Evolutionary conservation across 2,888 invertebrate genomes (phyloP), one percentile per base, ranked within the genome.

Genomic region (Erpobdella octoculata): DNA sequence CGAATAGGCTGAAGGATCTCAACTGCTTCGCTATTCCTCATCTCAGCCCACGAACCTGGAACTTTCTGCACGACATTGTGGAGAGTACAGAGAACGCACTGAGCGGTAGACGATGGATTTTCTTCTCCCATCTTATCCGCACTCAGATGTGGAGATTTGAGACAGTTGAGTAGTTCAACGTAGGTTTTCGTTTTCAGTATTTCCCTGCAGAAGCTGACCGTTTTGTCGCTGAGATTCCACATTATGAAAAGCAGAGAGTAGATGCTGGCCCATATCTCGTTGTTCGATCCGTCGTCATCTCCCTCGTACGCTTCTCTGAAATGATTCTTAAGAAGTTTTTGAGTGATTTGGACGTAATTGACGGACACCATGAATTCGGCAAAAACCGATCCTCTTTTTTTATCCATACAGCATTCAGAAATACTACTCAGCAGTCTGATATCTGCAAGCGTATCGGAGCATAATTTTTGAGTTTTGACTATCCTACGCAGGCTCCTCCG

Each of bases 81-180:
- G n/a, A 75, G 72, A 25, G 79, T 77, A 21, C 80, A 80, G 8
- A 80, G 74, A 38, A 78, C 70, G 31, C 79, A 77, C 68, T 79
- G 79, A 9, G 78, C 75, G 48, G 74, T 71, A 61, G 74, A 75
- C 37, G 74, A 36, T 38, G 33, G 48, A 18, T 65, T 62, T 31
- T 61, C 58, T 18, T 53, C 41, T 3, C 38, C 25, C 62, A 72
- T 46, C 18, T 48, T 25, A n/a, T 58, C 28, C 31, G 73, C 53
- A 35, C 46, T 72, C 28, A 73, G 53, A 2, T 61, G 41, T 9
- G 59, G 46, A 53, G 69, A 12, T 15, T 62, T 48, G 6, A 74
- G 33, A 37, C 59, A 74, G 9, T n/a, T 37, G 35, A 73, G 53
- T 9, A 74, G 33, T 8, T 73, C 71, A 35, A 33, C 53, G 25